A percentile compares a stretch with the other conserved stretches of the same genome.
Evolutionary conservation across 2,888 invertebrate genomes (phyloP).

Genomic region (Empis stercorea): DNA sequence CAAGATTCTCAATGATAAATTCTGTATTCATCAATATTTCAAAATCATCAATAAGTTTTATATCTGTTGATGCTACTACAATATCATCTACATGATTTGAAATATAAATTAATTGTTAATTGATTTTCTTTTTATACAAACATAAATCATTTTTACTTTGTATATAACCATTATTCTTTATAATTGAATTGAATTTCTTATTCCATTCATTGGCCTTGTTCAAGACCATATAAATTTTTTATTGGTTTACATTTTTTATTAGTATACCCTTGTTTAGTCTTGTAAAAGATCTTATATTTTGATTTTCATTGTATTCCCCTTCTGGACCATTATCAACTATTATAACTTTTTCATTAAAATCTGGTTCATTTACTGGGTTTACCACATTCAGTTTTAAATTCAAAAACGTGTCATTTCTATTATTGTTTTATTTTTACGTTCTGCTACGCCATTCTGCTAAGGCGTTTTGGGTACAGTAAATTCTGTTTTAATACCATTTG

Average conservation of each 20-base stretch:
- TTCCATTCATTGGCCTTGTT: conserved; percentile 3
- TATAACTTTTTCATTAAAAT: background rate
- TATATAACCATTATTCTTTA: background rate
- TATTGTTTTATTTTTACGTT: conserved; percentile 15
- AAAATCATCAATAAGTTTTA: background rate
- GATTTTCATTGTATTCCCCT: background rate
- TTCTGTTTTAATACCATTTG: conserved; percentile 17
- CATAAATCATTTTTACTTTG: background rate
- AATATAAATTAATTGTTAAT: background rate
- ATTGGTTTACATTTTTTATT: background rate
- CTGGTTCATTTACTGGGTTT: background rate
- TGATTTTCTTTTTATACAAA: background rate
- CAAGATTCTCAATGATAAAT: background rate
- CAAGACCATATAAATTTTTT: conserved; percentile 1
- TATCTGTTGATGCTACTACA: background rate
- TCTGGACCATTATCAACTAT: background rate
- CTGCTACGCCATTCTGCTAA: conserved; percentile 19
- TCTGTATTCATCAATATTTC: background rate
- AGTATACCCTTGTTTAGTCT: background rate
- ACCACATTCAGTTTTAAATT: too few species aligned
- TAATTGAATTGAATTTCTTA: background rate
- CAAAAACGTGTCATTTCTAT: conserved; percentile 14
- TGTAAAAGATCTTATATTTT: background rate
- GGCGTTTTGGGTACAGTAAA: conserved; percentile 15
- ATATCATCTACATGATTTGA: background rate